Conservation (phyloP, 2,113 vertebrate species). For the Aramus guarauna region DNA sequence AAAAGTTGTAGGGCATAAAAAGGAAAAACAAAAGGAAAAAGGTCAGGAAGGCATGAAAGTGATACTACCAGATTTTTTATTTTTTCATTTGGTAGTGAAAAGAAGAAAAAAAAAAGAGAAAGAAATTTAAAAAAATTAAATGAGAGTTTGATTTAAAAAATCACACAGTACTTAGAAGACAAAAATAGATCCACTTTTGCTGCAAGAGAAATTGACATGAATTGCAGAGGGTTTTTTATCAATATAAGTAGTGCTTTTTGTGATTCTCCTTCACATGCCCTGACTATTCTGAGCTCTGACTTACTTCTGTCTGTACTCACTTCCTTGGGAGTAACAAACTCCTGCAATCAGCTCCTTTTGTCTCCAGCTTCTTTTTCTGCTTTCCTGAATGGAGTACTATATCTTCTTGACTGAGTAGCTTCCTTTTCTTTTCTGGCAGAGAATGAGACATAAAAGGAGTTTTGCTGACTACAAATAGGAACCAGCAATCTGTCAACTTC, state of each 20-base stretch:
- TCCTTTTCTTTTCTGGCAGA: slow-evolving; percentile 11
- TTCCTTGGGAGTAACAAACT: not conserved
- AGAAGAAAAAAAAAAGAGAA: not conserved
- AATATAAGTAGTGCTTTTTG: not conserved
- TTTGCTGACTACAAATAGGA: slow-evolving; percentile 37
- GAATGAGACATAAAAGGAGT: slow-evolving; percentile 3
- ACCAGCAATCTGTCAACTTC: not conserved
- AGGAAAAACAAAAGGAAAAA: not conserved
- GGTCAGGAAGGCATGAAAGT: not conserved
- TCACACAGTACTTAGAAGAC: not conserved
- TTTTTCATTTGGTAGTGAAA: not conserved
- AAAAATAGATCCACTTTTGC: slow-evolving; percentile 4
- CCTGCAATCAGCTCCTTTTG: slow-evolving; percentile 38
- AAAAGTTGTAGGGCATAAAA: not conserved
- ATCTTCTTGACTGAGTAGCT: slow-evolving; percentile 26
- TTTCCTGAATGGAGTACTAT: not conserved
- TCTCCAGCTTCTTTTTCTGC: slow-evolving; percentile 9
- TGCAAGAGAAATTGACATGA: not conserved
- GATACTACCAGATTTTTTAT: not conserved
- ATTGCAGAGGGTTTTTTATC: not conserved
- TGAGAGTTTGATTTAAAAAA: not conserved
- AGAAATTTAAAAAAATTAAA: not conserved
- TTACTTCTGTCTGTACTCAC: not conserved
- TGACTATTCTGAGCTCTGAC: not conserved
- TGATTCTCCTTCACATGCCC: slow-evolving; percentile 4